Conservation (phyloP, 2,888 invertebrate genomes). For the Drosophila putrida region DNA sequence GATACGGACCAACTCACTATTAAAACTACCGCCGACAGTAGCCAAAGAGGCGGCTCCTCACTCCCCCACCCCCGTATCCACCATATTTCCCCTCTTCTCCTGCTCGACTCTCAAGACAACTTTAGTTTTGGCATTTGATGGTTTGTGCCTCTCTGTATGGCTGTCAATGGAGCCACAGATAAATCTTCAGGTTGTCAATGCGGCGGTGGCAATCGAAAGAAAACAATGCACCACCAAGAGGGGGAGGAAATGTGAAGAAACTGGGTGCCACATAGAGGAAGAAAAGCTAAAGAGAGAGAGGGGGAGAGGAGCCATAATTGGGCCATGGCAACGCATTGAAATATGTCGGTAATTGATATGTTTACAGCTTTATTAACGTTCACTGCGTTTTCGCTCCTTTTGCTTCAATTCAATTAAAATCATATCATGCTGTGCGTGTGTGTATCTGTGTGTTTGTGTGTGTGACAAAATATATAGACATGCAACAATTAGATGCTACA, state of each 20-base stretch:
- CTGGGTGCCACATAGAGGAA: not conserved
- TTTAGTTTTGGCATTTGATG: constrained; percentile 37
- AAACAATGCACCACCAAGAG: constrained; percentile 32
- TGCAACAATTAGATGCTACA: constrained; percentile 50
- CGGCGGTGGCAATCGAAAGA: constrained; percentile 38
- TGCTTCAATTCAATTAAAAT: constrained; percentile 67
- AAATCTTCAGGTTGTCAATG: constrained; percentile 64
- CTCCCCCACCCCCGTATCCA: not conserved
- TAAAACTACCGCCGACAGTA: constrained; percentile 27
- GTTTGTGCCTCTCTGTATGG: constrained; percentile 39
- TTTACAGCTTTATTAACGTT: constrained; percentile 71
- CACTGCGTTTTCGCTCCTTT: constrained; percentile 52
- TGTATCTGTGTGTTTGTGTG: not conserved
- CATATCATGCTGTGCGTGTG: constrained; percentile 52
- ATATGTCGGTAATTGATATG: constrained; percentile 70
- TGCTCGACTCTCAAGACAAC: constrained; percentile 4
- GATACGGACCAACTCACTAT: too few relatives aligned
- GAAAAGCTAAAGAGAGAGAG: not conserved
- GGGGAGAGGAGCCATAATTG: constrained; percentile 48
- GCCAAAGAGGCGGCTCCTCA: constrained; percentile 26
- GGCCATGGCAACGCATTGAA: constrained; percentile 64
- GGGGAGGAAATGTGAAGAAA: not conserved
- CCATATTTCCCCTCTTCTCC: constrained; percentile 3
- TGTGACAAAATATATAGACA: constrained; percentile 37
- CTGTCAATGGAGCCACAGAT: constrained; percentile 59